These are phyloP conservation scores for Operophtera brumata DNA, from an alignment of 2,888 invertebrate genomes.

Conservation along the genomic window DNA sequence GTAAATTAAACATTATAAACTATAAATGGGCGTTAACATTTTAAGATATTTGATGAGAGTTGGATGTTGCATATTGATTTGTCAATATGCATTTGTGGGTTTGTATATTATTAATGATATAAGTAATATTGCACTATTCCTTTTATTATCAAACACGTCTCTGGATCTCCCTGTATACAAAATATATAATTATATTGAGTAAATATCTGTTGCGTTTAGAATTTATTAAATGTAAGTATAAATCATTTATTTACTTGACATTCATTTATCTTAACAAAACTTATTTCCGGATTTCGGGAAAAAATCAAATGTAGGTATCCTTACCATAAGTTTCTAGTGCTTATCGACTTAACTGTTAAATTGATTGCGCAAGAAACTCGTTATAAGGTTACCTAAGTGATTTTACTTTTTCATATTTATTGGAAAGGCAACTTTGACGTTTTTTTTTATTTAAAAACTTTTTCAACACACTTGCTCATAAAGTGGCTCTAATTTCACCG, in stretches of 20 bases:
- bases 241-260: not conserved
- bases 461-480: no score
- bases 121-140: not conserved
- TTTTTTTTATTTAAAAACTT: not conserved
- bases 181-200: not conserved
- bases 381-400: not conserved
- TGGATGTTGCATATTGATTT: constrained; percentile 42
- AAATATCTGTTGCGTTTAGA: not conserved
- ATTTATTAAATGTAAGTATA: not conserved
- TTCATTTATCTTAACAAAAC: not conserved
- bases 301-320: not conserved
- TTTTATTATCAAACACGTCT: not conserved
- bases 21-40: constrained; percentile 17
- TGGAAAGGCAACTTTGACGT: not conserved
- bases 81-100: constrained; percentile 31
- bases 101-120: constrained; percentile 18
- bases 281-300: not conserved
- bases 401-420: not conserved
- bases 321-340: not conserved
- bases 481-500: no score
- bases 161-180: not conserved
- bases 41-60: constrained; percentile 48
- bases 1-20: constrained; percentile 37
- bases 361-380: no score
- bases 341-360: not conserved